These are phyloP conservation scores for Oryzias celebensis DNA, from an alignment of 2,113 vertebrate genomes.

Conservation along the genomic window DNA sequence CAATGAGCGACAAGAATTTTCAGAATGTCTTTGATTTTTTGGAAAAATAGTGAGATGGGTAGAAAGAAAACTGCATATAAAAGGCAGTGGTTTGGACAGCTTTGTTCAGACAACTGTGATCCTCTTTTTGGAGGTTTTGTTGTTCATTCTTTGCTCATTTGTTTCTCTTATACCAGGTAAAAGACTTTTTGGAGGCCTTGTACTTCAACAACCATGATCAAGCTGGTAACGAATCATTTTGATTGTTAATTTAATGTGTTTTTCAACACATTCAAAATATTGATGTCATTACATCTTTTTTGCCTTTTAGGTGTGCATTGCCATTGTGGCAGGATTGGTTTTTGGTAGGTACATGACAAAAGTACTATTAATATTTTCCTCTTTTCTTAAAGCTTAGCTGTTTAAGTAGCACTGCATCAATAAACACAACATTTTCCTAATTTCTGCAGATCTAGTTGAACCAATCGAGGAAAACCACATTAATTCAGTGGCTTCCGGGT, in stretches of 20 bases:
- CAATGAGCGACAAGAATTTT: too few relatives aligned
- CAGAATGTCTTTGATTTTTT: too few relatives aligned
- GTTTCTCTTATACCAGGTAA: background rate
- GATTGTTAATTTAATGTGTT: background rate
- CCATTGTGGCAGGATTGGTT: constrained; percentile 22
- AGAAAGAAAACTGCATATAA: too few relatives aligned
- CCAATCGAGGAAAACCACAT: background rate
- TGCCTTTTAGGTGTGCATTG: constrained; percentile 19
- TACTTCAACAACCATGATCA: constrained; percentile 16
- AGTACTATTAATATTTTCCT: too few relatives aligned
- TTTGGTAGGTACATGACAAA: constrained; percentile 29
- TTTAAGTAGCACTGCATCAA: background rate
- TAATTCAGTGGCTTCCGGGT: too few relatives aligned
- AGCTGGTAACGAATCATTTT: constrained; percentile 25
- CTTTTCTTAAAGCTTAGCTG: background rate
- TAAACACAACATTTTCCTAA: background rate
- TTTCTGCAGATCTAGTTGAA: background rate
- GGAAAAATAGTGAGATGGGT: too few relatives aligned
- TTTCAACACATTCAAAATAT: too few relatives aligned
- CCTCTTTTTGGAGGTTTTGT: background rate
- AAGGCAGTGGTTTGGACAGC: too few relatives aligned
- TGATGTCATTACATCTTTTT: too few relatives aligned
- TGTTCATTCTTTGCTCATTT: background rate
- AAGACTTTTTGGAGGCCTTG: background rate
- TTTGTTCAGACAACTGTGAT: background rate